Evolutionary conservation across 2,888 invertebrate species (phyloP).

Genomic region (Acronicta alni): DNA sequence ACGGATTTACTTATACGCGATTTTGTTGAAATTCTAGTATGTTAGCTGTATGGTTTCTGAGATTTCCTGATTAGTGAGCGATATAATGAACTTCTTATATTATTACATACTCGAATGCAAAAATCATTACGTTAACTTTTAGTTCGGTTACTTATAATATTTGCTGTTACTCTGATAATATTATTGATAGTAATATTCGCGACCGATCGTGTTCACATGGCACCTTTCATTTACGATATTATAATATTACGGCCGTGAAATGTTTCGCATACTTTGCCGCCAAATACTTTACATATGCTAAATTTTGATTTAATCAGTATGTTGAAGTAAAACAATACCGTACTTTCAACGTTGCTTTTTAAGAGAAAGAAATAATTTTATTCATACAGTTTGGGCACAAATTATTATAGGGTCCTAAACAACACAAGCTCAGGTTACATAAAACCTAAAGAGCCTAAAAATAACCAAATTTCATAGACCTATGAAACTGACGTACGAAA

Average conservation of each 20-base stretch:
- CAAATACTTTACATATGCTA: conserved; percentile 6
- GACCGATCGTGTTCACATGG: neutral
- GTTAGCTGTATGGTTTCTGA: too few relatives aligned
- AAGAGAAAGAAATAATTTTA: too few relatives aligned
- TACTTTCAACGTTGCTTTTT: neutral
- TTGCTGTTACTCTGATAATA: neutral
- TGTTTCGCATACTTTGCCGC: conserved; percentile 28
- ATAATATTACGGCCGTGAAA: conserved; percentile 36
- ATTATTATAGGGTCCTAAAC: too few relatives aligned
- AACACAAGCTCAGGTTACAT: too few relatives aligned
- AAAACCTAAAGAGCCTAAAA: too few relatives aligned
- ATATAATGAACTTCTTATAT: too few relatives aligned
- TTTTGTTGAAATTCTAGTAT: too few relatives aligned
- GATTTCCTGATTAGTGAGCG: too few relatives aligned
- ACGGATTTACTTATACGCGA: too few relatives aligned
- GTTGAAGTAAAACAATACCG: neutral
- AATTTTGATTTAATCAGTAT: conserved; percentile 1
- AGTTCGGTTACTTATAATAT: neutral
- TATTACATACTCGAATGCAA: neutral
- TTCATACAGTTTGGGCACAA: too few relatives aligned
- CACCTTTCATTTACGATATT: conserved; percentile 23
- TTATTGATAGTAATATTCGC: neutral
- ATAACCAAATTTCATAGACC: too few relatives aligned
- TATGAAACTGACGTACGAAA: too few relatives aligned
- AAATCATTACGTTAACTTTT: neutral